These are phyloP conservation scores for Epinephelus coioides DNA, from an alignment of 2,797 vertebrate genomes.

Conservation along the genomic window DNA sequence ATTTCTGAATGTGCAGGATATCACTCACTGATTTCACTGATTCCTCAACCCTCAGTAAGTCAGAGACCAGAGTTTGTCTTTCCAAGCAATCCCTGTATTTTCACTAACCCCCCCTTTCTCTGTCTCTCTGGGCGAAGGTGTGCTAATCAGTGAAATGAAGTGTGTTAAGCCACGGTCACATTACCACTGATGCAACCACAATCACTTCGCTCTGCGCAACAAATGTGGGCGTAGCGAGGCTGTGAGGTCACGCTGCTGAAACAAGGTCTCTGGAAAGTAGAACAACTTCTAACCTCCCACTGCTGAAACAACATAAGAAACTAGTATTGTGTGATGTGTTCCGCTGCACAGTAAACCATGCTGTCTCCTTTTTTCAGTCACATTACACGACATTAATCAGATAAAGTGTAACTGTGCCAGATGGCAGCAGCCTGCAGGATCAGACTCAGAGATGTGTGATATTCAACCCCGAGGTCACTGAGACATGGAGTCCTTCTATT, in stretches of 20 bases:
- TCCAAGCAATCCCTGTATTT: slow-evolving; percentile 12
- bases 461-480: slow-evolving; percentile 11
- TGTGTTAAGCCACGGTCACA: slow-evolving; percentile 57
- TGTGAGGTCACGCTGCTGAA: slow-evolving; percentile 27
- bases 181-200: slow-evolving; percentile 52
- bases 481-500: slow-evolving; percentile 3
- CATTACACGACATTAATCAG: slow-evolving; percentile 25
- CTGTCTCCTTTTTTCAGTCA: slow-evolving; percentile 25
- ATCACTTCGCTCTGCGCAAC: slow-evolving; percentile 27
- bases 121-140: slow-evolving; percentile 16
- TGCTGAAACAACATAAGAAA: neutral
- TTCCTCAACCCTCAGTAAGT: neutral
- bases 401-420: slow-evolving; percentile 20
- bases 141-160: slow-evolving; percentile 59
- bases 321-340: neutral
- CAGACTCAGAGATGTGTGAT: slow-evolving; percentile 24
- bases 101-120: neutral
- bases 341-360: neutral
- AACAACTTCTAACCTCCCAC: slow-evolving; percentile 2
- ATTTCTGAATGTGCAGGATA: slow-evolving; percentile 2
- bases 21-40: neutral
- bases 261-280: slow-evolving; percentile 12
- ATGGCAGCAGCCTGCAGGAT: slow-evolving; percentile 17
- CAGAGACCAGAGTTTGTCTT: slow-evolving; percentile 13
- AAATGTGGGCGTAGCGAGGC: slow-evolving; percentile 4